Evolutionary conservation across 2,113 vertebrate genomes (phyloP).

Genomic region (Melanocharis versteri): DNA sequence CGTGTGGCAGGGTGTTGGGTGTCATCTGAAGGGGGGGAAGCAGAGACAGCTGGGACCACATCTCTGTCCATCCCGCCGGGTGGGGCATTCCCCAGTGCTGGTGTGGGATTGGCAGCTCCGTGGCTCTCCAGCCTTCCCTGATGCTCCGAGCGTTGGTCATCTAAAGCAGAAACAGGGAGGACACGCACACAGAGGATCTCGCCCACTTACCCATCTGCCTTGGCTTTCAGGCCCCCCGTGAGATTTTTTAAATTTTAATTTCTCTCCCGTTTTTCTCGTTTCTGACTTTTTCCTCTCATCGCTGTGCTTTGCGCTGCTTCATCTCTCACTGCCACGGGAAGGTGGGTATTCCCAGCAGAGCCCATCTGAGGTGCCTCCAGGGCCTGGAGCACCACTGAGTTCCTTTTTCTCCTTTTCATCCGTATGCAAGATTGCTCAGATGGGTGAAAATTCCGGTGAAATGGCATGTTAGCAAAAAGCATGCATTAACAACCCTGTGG

Average conservation of each 20-base stretch:
- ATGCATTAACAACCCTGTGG: neutral
- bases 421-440: neutral
- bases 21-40: neutral
- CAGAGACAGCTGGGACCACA: neutral
- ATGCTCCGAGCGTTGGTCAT: accelerated
- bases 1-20: neutral
- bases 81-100: neutral
- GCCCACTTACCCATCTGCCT: neutral
- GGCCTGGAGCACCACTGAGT: neutral
- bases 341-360: neutral
- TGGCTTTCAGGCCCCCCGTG: neutral
- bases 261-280: neutral
- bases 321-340: neutral
- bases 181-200: neutral
- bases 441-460: constrained; percentile 39
- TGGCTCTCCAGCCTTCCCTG: neutral
- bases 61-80: neutral
- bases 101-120: neutral
- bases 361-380: neutral
- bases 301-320: neutral
- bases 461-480: constrained; percentile 8
- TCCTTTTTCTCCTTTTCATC: neutral
- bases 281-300: neutral
- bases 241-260: neutral
- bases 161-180: neutral